Evolutionary conservation across 2,113 vertebrate genomes (phyloP).

Genomic region (Lophius piscatorius): DNA sequence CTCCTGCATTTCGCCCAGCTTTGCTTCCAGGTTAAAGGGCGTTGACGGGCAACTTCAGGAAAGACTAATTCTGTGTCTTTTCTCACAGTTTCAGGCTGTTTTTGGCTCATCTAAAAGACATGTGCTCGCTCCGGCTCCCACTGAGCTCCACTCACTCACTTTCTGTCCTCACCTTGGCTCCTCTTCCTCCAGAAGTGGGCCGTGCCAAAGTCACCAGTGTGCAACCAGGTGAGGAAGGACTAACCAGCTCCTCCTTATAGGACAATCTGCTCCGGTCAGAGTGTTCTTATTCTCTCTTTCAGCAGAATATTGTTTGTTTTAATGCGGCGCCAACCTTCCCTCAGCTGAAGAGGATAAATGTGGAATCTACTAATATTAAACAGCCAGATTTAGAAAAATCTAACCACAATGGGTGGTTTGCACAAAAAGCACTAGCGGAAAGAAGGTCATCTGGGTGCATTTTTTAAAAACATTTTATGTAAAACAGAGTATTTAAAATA

Average conservation of each 20-base stretch:
- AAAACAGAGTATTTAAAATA: constrained; percentile 47
- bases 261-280: too few species aligned
- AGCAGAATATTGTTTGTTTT: too few species aligned
- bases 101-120: constrained; percentile 80
- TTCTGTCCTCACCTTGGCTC: constrained; percentile 74
- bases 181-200: constrained; percentile 49
- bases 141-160: constrained; percentile 77
- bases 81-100: constrained; percentile 60
- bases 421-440: constrained; percentile 31
- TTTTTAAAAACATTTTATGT: constrained; percentile 1
- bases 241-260: constrained; percentile 10
- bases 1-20: constrained; percentile 19
- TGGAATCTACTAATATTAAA: constrained; percentile 36
- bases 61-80: constrained; percentile 43
- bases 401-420: constrained; percentile 37
- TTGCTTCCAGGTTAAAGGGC: constrained; percentile 48
- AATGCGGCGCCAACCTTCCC: too few species aligned
- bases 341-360: constrained; percentile 24
- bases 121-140: constrained; percentile 77
- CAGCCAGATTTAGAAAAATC: constrained; percentile 58
- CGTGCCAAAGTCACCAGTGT: constrained; percentile 73
- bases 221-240: constrained; percentile 51
- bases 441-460: constrained; percentile 32
- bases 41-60: constrained; percentile 21
- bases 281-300: too few species aligned